A percentile compares a stretch with the other conserved stretches of the same genome.
phyloP scores from a whole-genome alignment of 2,113 vertebrate genomes.

The Acrocephalus arundinaceus region DNA sequence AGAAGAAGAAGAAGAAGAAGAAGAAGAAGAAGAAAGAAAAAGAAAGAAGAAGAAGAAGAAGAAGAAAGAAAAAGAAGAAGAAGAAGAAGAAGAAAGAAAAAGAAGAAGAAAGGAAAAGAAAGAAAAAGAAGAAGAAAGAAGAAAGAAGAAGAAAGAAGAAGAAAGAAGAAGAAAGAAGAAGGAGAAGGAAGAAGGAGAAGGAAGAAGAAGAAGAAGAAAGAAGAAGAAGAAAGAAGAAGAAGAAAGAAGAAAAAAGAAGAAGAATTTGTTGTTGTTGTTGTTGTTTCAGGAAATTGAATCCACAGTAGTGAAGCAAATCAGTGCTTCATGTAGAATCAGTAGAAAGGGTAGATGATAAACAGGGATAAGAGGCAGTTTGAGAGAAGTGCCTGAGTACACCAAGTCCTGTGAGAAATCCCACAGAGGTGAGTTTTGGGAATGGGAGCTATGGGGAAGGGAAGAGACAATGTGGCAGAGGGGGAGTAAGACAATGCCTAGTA shows the following conservation, averaged over 20 bases:
- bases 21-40: not conserved
- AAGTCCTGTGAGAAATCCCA: not conserved
- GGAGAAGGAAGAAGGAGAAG: not conserved
- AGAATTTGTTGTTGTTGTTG: no score
- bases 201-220: not conserved
- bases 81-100: not conserved
- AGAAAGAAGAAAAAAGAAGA: not conserved
- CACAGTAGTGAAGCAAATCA: not conserved
- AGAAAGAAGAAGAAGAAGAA: no score
- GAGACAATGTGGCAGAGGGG: no score
- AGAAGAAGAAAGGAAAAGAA: not conserved
- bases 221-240: not conserved
- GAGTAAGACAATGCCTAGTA: fast-evolving
- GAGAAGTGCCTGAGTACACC: not conserved
- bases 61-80: not conserved
- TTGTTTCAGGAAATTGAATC: not conserved
- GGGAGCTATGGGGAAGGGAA: fast-evolving
- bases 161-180: no score
- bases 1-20: not conserved
- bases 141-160: no score
- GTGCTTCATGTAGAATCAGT: not conserved
- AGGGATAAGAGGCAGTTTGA: not conserved
- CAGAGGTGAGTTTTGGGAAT: not conserved
- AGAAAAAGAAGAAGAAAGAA: not conserved
- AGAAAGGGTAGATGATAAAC: not conserved